A percentile compares a stretch with the other conserved stretches of the same genome.
These are phyloP conservation scores for Noctilio leporinus DNA, from an alignment of 2,113 vertebrate species.

Conservation along the genomic window DNA sequence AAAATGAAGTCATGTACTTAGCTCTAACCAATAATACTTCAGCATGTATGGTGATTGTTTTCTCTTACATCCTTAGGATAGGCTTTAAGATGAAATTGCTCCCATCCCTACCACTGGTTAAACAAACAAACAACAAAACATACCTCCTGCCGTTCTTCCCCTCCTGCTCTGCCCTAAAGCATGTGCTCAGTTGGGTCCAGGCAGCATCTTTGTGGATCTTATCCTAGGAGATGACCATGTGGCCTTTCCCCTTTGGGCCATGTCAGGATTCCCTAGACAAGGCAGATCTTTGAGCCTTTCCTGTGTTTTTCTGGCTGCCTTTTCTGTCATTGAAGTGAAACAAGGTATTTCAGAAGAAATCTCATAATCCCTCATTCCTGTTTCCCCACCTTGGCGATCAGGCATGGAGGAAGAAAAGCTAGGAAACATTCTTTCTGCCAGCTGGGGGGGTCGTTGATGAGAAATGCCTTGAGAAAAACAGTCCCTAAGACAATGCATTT, in stretches of 20 bases:
- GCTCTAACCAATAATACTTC: background rate
- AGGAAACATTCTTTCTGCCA: background rate
- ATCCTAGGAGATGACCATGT: background rate
- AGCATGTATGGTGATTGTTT: background rate
- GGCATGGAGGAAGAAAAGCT: background rate
- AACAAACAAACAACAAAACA: background rate
- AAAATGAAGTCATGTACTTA: background rate
- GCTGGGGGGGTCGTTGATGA: background rate
- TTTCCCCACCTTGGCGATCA: background rate
- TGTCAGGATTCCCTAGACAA: background rate
- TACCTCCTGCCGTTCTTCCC: background rate
- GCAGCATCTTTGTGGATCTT: background rate
- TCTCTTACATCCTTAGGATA: background rate
- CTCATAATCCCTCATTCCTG: background rate
- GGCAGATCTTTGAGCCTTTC: background rate
- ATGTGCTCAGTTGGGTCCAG: background rate
- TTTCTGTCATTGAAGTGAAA: background rate
- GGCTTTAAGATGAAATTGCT: background rate
- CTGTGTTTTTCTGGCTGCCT: background rate
- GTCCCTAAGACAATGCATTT: background rate
- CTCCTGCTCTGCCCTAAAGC: background rate
- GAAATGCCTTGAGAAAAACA: background rate
- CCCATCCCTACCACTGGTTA: background rate
- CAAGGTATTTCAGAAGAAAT: background rate
- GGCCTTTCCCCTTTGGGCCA: background rate